phyloP scores from a whole-genome alignment of 2,797 vertebrate genomes.

The Melanotaenia nigrans region DNA sequence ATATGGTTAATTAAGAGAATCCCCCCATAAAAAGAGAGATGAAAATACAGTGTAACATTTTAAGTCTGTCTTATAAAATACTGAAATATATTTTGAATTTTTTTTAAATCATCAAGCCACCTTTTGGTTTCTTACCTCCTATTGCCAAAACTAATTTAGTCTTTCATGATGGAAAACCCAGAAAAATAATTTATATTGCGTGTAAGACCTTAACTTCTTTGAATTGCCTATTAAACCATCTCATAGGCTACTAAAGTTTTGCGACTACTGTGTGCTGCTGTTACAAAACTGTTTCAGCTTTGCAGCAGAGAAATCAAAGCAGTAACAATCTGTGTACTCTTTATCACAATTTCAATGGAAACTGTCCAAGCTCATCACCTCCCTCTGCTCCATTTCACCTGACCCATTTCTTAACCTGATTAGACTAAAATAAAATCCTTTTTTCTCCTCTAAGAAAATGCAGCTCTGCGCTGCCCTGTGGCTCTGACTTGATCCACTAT shows the following conservation, averaged over 20 bases:
- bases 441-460: slow-evolving; percentile 23
- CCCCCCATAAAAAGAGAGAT: background rate
- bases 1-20: background rate
- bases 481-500: background rate
- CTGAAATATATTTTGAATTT: background rate
- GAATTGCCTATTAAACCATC: background rate
- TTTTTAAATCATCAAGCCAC: background rate
- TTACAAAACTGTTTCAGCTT: background rate
- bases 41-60: background rate
- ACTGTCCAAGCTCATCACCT: slow-evolving; percentile 4
- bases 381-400: slow-evolving; percentile 47
- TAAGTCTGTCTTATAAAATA: background rate
- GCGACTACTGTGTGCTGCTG: background rate
- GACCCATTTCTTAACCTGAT: slow-evolving; percentile 67
- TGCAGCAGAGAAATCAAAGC: background rate
- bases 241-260: background rate
- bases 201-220: background rate
- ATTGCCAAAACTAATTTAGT: background rate
- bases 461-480: background rate
- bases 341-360: slow-evolving; percentile 17
- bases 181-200: background rate
- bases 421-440: slow-evolving; percentile 57
- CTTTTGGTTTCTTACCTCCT: background rate
- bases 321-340: background rate
- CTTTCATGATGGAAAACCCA: background rate